Percentiles rank a stretch among this genome's conserved stretches.
Conservation (phyloP, 35 echinoderm and acorn worm species). For the Stichopus chloronotus region DNA sequence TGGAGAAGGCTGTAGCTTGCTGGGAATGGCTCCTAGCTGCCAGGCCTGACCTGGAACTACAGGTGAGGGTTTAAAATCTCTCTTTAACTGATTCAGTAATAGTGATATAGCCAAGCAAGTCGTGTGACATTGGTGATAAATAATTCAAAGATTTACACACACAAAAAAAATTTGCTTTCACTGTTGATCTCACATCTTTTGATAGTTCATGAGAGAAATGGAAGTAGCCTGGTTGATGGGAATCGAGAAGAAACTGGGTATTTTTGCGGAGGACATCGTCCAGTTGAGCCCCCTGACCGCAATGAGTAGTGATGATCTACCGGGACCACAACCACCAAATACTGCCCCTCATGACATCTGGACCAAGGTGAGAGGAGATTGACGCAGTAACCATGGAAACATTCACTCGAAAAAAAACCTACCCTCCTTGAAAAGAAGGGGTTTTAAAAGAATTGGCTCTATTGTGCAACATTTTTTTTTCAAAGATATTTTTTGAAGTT, state of each 20-base stretch:
- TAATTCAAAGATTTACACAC: no score
- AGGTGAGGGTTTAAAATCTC: no score
- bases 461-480: background rate
- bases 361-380: constrained; percentile 73
- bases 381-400: background rate
- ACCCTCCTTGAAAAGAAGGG: background rate
- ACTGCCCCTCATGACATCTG: constrained; percentile 93
- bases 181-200: background rate
- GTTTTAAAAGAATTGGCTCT: background rate
- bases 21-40: constrained; percentile 98
- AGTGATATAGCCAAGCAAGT: no score
- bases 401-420: no score
- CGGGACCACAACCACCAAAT: constrained; percentile 86
- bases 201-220: constrained; percentile 95
- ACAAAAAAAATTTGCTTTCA: no score
- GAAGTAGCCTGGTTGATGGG: constrained; percentile 93
- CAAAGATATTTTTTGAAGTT: no score
- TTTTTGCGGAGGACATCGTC: constrained; percentile 79
- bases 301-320: constrained; percentile 71
- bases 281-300: constrained; percentile 77
- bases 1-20: constrained; percentile 96
- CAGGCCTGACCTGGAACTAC: constrained; percentile 7
- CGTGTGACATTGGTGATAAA: no score
- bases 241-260: constrained; percentile 84
- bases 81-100: no score